Conservation (phyloP, 2,888 invertebrate genomes). For the Lamellibrachia satsuma region DNA sequence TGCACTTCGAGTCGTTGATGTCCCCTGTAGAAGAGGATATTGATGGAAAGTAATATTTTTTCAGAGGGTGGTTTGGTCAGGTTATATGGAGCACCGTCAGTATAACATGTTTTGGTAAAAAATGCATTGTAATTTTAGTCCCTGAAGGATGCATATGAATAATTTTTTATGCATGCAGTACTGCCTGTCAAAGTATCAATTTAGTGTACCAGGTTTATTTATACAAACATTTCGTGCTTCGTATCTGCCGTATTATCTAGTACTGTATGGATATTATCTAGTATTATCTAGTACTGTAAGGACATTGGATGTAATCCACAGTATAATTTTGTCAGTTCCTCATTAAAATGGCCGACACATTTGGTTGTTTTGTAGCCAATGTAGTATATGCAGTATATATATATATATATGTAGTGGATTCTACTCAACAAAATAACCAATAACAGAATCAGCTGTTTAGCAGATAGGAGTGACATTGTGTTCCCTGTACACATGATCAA, state of each 20-base stretch:
- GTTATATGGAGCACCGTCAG: background rate
- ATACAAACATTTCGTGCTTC: background rate
- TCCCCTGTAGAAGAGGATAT: background rate
- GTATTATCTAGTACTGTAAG: background rate
- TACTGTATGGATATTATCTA: background rate
- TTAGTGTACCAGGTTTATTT: too few species aligned
- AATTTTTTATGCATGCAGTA: background rate
- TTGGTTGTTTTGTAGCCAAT: background rate
- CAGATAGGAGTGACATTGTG: too few species aligned
- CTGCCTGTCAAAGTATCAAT: background rate
- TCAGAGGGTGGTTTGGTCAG: background rate
- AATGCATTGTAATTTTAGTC: background rate
- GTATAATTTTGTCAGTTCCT: background rate
- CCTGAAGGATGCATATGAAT: background rate
- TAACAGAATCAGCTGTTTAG: too few species aligned
- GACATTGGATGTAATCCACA: background rate
- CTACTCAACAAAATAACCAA: too few species aligned
- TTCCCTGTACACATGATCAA: too few species aligned
- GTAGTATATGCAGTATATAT: background rate
- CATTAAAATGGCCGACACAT: slow-evolving; percentile 8
- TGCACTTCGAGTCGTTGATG: background rate
- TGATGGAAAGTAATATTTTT: background rate
- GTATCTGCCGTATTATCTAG: background rate
- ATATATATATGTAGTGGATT: background rate
- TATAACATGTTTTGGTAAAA: background rate